Evolutionary conservation across 2,113 vertebrate genomes (phyloP).

Genomic region (Antennarius striatus): DNA sequence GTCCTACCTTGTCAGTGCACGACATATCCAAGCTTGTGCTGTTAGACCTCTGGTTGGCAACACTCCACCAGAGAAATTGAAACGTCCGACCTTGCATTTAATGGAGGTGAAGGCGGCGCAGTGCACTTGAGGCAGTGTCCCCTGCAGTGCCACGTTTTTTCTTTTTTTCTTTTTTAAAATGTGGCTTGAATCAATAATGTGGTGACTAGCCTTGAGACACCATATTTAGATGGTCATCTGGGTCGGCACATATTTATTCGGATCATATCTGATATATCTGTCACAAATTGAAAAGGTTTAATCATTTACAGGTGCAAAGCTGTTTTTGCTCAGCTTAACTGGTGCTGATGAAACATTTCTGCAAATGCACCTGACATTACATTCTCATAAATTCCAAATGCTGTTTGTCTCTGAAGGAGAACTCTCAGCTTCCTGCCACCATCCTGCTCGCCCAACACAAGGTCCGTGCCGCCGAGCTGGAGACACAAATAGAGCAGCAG

Average conservation of each 20-base stretch:
- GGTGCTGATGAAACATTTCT: background rate
- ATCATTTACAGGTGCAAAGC: background rate
- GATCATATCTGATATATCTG: constrained; percentile 1
- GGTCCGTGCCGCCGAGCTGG: constrained; percentile 89
- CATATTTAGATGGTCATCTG: constrained; percentile 19
- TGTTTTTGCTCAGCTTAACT: background rate
- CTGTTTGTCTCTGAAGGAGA: constrained; percentile 82
- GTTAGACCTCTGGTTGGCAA: constrained; percentile 61
- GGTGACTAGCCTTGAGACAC: constrained; percentile 35
- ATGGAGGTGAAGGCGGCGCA: constrained; percentile 60
- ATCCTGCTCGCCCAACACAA: constrained; percentile 95
- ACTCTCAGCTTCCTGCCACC: constrained; percentile 90
- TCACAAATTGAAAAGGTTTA: background rate
- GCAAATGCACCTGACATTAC: background rate
- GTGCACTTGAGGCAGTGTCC: constrained; percentile 55
- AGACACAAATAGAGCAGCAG: constrained; percentile 91
- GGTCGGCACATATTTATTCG: background rate
- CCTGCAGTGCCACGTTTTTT: constrained; percentile 41
- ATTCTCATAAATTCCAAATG: constrained; percentile 20
- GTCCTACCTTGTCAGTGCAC: constrained; percentile 38
- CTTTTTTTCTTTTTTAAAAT: constrained; percentile 57
- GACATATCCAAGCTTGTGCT: constrained; percentile 45
- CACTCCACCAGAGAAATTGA: constrained; percentile 60
- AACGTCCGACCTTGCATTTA: constrained; percentile 69
- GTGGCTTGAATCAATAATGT: constrained; percentile 48